Evolutionary conservation across 2,113 vertebrate genomes (phyloP).

Genomic region (Pipa parva): DNA sequence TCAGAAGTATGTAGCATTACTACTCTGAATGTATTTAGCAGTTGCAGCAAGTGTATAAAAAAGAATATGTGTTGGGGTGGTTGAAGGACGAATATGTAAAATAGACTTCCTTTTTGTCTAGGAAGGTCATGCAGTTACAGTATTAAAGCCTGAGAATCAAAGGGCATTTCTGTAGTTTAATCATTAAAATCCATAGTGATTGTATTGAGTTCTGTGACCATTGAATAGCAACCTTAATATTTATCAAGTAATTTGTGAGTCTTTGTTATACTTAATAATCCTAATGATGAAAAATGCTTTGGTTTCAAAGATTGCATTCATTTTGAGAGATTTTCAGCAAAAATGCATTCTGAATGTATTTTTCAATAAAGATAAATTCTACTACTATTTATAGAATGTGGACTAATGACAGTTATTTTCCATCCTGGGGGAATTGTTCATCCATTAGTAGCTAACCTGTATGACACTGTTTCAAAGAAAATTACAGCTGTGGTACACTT

Average conservation of each 20-base stretch:
- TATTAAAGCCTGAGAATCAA: background rate
- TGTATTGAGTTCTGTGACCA: background rate
- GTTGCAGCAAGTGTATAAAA: background rate
- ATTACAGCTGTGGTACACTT: too few relatives aligned
- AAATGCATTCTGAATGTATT: slow-evolving; percentile 4
- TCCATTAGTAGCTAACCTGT: slow-evolving; percentile 1
- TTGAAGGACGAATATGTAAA: background rate
- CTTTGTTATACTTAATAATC: slow-evolving; percentile 7
- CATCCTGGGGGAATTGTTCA: slow-evolving; percentile 14
- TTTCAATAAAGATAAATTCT: slow-evolving; percentile 19
- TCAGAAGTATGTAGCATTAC: slow-evolving; percentile 15
- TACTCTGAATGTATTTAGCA: background rate
- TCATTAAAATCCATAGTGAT: background rate
- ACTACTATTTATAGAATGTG: slow-evolving; percentile 16
- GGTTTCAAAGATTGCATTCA: slow-evolving; percentile 15
- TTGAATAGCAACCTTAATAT: background rate
- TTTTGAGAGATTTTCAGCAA: slow-evolving; percentile 8
- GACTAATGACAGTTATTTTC: slow-evolving; percentile 23
- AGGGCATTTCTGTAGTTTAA: background rate
- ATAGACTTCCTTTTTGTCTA: background rate
- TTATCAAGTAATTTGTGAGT: slow-evolving; percentile 5
- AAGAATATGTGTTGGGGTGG: background rate
- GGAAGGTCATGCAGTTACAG: background rate
- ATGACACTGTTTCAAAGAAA: background rate
- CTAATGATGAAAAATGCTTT: slow-evolving; percentile 1